These are phyloP conservation scores for Dromococcyx pavoninus DNA, from an alignment of 2,797 vertebrate genomes.

Conservation along the genomic window DNA sequence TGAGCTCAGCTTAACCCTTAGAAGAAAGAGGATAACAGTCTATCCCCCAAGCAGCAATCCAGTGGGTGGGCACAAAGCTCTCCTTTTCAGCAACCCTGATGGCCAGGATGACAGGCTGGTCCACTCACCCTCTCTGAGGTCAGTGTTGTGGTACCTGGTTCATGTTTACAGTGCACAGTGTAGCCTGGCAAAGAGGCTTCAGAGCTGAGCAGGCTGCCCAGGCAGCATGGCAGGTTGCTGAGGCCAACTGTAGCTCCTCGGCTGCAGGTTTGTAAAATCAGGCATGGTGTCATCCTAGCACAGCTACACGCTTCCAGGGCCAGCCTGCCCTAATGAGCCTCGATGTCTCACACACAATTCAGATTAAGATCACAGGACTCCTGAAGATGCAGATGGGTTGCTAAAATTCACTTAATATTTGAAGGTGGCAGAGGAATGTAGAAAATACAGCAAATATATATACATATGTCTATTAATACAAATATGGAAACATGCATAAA, in stretches of 20 bases:
- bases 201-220: neutral
- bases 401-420: neutral
- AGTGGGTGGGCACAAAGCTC: neutral
- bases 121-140: fast-evolving
- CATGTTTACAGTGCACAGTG: fast-evolving
- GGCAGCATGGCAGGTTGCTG: fast-evolving
- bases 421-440: neutral
- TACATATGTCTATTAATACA: neutral
- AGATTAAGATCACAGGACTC: neutral
- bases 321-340: fast-evolving
- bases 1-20: neutral
- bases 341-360: fast-evolving
- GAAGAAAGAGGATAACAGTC: neutral
- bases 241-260: neutral
- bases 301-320: fast-evolving
- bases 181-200: no score
- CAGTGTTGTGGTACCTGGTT: neutral
- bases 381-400: neutral
- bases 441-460: neutral
- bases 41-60: neutral
- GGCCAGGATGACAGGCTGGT: fast-evolving
- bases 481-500: neutral
- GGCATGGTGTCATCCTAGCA: neutral
- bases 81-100: neutral
- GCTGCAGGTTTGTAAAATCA: neutral